Percentiles rank a stretch among this genome's conserved stretches.
phyloP scores from a whole-genome alignment of 1,140 invertebrate species.

The Drosophila equinoxialis region DNA sequence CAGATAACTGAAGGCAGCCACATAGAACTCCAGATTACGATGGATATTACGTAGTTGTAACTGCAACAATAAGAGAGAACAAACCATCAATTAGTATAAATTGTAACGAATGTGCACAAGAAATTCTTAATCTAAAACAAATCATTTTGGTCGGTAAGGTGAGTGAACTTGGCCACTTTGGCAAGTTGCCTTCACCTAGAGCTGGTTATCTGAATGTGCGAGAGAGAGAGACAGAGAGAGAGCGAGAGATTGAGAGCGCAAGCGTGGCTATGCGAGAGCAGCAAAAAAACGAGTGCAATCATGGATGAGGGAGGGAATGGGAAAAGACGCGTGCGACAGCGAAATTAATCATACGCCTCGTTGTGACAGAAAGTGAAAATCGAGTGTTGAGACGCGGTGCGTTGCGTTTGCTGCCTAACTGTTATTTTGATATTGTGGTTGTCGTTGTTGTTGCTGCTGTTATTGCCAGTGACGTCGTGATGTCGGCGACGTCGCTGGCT shows the following conservation, averaged over 20 bases:
- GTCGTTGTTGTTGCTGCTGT: not conserved
- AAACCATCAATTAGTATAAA: not conserved
- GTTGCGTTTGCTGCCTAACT: not conserved
- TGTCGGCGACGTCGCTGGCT: not conserved
- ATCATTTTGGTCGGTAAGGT: not conserved
- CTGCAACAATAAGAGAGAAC: conserved; percentile 32
- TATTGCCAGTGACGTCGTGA: not conserved
- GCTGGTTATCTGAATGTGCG: not conserved
- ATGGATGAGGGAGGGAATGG: conserved; percentile 34
- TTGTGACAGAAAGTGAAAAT: conserved; percentile 53
- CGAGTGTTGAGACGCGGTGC: not conserved
- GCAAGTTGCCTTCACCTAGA: not conserved
- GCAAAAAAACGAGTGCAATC: not conserved
- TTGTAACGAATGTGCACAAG: not conserved
- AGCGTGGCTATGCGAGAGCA: not conserved
- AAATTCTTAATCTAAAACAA: not conserved
- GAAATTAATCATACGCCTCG: conserved; percentile 52
- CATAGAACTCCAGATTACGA: conserved; percentile 67
- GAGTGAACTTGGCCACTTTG: not conserved
- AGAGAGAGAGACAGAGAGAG: no score
- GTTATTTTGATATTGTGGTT: not conserved
- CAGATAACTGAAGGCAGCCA: conserved; percentile 66
- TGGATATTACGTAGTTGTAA: conserved; percentile 58
- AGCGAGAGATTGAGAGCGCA: not conserved
- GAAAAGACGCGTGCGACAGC: not conserved